Base-by-base conservation (phyloP, 2,888 invertebrate species). In the Octodonta nipae region DNA sequence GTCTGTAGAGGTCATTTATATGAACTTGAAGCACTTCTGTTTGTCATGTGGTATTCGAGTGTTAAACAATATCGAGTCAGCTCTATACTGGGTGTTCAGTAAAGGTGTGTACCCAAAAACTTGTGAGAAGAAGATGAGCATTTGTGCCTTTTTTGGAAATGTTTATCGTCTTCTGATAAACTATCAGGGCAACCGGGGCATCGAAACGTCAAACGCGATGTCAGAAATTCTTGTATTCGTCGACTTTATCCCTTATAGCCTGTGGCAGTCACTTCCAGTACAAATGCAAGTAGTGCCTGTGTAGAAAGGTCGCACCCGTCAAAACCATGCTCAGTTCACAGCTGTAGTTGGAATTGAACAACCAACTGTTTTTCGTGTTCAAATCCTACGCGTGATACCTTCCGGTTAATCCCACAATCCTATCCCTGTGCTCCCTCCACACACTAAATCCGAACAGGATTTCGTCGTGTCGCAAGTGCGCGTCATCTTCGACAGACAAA, bases 301-400 rank as follows among this genome's bases (percentile, higher is more conserved):
- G 52, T 8, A 52, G 30, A 34, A 50, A 49, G 5, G 47, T 45
- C 13, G 55, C 61, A 48, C 74, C 95, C 1, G 96, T 98, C 33
- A 98, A 68, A 17, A 98, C 95, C 95, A 99, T 96, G 46, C 95
- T 96, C 42, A 96, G 67, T 64, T 98, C 95, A 61, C 98, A 98
- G 33, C 95, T 93, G 60, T 98, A 96, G 64, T 98, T 96, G 1
- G 95, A 93, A 65, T 98, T 96, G 61, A 99, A 98, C 44, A 88
- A 75, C 81, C 95, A 96, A 30, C 84, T 78, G 38, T 84, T 81
- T 51, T 88, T 81, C 42, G 70, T 76, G 54, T 85, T 83, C 30
- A 84, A 65, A 57, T 95, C 93, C 87, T 93, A 92, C 5, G 95
- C 91, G 61, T 96, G 95, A 60, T 84, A 96, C 40, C 78, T 42